Percentiles rank a stretch among this genome's conserved stretches.
Evolutionary conservation across 1,140 invertebrate species (phyloP).

Genomic region (Anadara kagoshimensis): DNA sequence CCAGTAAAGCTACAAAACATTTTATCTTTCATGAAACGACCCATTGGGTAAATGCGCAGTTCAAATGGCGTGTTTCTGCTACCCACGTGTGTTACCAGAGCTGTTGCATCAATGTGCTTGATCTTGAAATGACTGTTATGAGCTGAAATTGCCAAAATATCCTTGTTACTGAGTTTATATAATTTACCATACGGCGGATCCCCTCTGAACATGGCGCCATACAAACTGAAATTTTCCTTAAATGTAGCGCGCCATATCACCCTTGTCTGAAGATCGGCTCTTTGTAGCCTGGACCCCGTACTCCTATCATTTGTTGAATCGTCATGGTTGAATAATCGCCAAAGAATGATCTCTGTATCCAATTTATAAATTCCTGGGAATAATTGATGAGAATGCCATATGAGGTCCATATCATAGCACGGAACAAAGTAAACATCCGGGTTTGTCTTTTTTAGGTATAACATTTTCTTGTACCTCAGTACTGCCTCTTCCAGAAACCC

Average conservation of each 20-base stretch:
- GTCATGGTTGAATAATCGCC: conserved; percentile 72
- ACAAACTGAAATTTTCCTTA: conserved; percentile 59
- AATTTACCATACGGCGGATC: conserved; percentile 62
- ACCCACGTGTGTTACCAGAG: no score
- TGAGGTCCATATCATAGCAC: conserved; percentile 76
- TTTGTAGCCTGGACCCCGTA: conserved; percentile 69
- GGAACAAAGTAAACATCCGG: conserved; percentile 74
- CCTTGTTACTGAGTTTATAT: conserved; percentile 38
- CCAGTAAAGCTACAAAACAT: no score
- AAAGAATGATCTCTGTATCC: conserved; percentile 72
- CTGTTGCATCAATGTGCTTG: conserved; percentile 37
- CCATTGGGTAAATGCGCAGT: no score
- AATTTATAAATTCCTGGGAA: conserved; percentile 71
- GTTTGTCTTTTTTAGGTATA: conserved; percentile 73
- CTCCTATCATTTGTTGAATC: conserved; percentile 74
- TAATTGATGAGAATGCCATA: conserved; percentile 76
- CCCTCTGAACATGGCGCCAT: conserved; percentile 71
- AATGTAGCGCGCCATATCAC: conserved; percentile 63
- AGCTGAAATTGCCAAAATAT: conserved; percentile 49
- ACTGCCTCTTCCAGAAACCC: conserved; percentile 72
- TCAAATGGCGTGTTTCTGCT: no score
- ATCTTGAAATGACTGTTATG: conserved; percentile 51
- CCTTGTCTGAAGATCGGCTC: conserved; percentile 53
- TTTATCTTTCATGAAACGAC: no score
- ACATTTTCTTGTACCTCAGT: conserved; percentile 74